Conservation (phyloP, 2,797 vertebrate species). For the Cheirogaleus major region DNA sequence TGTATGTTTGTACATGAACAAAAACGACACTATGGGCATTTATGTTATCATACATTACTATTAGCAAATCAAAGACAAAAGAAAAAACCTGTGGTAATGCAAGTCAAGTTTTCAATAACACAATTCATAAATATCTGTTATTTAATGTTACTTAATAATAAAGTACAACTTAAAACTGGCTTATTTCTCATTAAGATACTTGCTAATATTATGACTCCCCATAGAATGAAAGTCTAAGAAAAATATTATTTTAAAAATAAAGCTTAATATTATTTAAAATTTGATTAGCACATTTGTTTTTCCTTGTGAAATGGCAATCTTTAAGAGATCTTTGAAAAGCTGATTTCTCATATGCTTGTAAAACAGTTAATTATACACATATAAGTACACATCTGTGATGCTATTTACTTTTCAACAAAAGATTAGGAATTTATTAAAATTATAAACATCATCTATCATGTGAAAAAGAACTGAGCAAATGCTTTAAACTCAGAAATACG, state of each 20-base stretch:
- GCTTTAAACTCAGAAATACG: neutral
- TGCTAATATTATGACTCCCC: neutral
- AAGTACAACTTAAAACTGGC: neutral
- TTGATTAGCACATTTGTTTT: conserved; percentile 4
- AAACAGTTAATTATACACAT: conserved; percentile 26
- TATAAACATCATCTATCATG: neutral
- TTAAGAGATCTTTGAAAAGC: conserved; percentile 1
- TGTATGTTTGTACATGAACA: neutral
- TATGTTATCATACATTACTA: neutral
- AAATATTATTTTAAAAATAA: conserved; percentile 25
- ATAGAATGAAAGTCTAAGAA: neutral
- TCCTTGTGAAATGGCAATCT: conserved; percentile 26
- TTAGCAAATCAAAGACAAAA: neutral
- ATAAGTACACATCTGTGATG: neutral
- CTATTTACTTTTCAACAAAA: neutral
- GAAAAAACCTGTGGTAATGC: neutral
- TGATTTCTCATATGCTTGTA: neutral
- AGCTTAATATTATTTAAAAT: conserved; percentile 22
- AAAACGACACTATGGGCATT: neutral
- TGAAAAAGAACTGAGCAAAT: conserved; percentile 16
- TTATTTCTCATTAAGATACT: conserved; percentile 13
- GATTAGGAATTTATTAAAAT: conserved; percentile 19
- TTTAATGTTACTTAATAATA: conserved; percentile 33
- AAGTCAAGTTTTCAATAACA: conserved; percentile 37
- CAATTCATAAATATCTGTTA: neutral